These are phyloP conservation scores for Stenodera caucasica DNA, from an alignment of 2,888 invertebrate species.

Conservation along the genomic window DNA sequence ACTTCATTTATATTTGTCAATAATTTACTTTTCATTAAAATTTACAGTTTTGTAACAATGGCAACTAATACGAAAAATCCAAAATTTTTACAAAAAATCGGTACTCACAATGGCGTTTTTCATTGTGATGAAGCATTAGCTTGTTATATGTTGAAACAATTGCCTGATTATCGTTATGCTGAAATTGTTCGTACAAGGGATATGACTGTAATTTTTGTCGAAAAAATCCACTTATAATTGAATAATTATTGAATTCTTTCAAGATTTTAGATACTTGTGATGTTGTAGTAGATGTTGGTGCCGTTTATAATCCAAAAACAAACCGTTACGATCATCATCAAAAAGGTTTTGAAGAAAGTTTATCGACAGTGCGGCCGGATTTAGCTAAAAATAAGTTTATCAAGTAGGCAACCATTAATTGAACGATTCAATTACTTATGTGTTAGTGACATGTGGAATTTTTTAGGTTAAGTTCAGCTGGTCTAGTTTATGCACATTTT, in stretches of 20 bases:
- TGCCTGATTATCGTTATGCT: slow-evolving; percentile 81
- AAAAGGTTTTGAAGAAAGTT: slow-evolving; percentile 68
- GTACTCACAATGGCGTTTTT: slow-evolving; percentile 81
- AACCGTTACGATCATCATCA: slow-evolving; percentile 96
- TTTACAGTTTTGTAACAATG: slow-evolving; percentile 41
- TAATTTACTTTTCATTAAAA: too few relatives aligned
- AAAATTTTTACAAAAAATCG: slow-evolving; percentile 59
- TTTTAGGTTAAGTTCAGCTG: slow-evolving; percentile 90
- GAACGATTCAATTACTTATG: too few relatives aligned
- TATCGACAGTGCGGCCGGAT: slow-evolving; percentile 67
- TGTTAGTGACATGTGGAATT: background rate
- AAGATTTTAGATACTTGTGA: slow-evolving; percentile 77
- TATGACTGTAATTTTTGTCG: slow-evolving; percentile 48
- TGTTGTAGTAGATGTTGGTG: slow-evolving; percentile 95
- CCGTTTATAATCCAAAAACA: slow-evolving; percentile 73
- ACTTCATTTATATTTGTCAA: background rate
- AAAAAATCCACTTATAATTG: background rate
- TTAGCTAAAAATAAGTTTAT: slow-evolving; percentile 64
- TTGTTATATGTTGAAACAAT: slow-evolving; percentile 82
- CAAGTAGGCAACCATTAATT: slow-evolving; percentile 51
- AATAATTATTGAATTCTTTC: slow-evolving; percentile 2
- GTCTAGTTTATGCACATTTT: slow-evolving; percentile 87
- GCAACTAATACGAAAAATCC: slow-evolving; percentile 47
- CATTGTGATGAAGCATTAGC: slow-evolving; percentile 97
- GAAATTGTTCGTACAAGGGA: slow-evolving; percentile 74